Percentiles rank a stretch among this genome's conserved stretches.
Evolutionary conservation across 2,113 vertebrate species (phyloP).

Genomic region (Apteryx owenii): DNA sequence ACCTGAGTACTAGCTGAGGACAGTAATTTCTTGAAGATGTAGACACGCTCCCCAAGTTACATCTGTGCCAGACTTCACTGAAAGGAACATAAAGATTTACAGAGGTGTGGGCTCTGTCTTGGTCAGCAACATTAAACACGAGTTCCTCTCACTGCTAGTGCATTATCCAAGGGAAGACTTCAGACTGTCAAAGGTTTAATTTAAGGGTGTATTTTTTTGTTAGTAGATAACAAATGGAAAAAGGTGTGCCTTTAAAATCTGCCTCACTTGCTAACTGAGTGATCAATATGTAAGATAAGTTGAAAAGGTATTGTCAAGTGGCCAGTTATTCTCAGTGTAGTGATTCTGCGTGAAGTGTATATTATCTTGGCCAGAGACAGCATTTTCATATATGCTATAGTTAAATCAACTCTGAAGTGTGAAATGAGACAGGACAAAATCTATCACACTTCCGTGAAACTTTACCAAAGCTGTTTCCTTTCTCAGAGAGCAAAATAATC

Average conservation of each 20-base stretch:
- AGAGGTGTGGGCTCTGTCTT: background rate
- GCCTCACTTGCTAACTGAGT: background rate
- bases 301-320: slow-evolving; percentile 1
- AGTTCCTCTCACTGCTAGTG: background rate
- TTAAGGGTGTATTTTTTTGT: background rate
- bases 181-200: background rate
- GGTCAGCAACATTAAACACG: background rate
- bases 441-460: background rate
- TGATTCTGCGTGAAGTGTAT: background rate
- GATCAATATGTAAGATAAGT: slow-evolving; percentile 25
- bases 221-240: background rate
- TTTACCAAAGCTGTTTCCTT: slow-evolving; percentile 1
- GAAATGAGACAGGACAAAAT: slow-evolving; percentile 37
- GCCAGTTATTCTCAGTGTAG: background rate
- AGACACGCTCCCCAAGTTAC: background rate
- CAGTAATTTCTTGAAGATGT: background rate
- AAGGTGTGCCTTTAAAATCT: background rate
- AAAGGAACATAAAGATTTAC: background rate
- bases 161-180: background rate
- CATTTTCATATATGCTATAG: slow-evolving; percentile 7
- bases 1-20: background rate
- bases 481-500: background rate
- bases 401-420: slow-evolving; percentile 29
- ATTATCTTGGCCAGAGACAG: background rate
- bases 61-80: background rate